phyloP scores from a whole-genome alignment of 2,113 vertebrate species.

The Tor tambroides region DNA sequence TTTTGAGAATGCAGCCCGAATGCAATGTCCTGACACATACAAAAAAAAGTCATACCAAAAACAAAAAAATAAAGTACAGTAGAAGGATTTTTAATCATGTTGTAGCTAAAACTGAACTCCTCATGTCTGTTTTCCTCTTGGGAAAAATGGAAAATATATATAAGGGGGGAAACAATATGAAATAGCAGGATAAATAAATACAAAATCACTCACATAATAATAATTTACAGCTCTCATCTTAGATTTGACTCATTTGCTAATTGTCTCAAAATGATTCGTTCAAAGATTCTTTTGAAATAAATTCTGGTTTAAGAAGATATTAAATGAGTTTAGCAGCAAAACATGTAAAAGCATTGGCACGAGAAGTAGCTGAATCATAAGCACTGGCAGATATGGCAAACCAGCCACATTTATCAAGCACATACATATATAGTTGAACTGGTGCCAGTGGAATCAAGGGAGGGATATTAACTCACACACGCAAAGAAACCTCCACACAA shows the following conservation, averaged over 20 bases:
- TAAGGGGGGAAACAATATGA: not conserved
- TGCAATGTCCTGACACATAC: constrained; percentile 10
- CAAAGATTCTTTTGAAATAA: not conserved
- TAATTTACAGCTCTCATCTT: constrained; percentile 34
- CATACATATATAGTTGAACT: constrained; percentile 28
- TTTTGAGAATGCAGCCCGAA: constrained; percentile 34
- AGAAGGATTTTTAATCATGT: not conserved
- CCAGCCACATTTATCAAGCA: constrained; percentile 27
- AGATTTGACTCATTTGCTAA: not conserved
- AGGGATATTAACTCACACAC: not conserved
- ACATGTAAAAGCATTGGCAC: constrained; percentile 47
- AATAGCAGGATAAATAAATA: constrained; percentile 45
- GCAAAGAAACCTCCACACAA: not conserved
- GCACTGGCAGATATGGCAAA: constrained; percentile 44
- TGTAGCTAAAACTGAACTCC: not conserved
- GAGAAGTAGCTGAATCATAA: constrained; percentile 14
- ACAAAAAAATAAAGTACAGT: constrained; percentile 14
- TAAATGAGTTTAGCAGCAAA: constrained; percentile 49
- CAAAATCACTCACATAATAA: constrained; percentile 30
- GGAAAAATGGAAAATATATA: not conserved
- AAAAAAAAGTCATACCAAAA: not conserved
- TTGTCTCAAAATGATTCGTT: not conserved
- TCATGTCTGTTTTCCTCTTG: not conserved
- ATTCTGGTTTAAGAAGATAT: constrained; percentile 31
- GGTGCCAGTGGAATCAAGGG: constrained; percentile 23